Evolutionary conservation across 2,888 invertebrate species (phyloP).

Genomic region (Carpatolechia fugitivella): DNA sequence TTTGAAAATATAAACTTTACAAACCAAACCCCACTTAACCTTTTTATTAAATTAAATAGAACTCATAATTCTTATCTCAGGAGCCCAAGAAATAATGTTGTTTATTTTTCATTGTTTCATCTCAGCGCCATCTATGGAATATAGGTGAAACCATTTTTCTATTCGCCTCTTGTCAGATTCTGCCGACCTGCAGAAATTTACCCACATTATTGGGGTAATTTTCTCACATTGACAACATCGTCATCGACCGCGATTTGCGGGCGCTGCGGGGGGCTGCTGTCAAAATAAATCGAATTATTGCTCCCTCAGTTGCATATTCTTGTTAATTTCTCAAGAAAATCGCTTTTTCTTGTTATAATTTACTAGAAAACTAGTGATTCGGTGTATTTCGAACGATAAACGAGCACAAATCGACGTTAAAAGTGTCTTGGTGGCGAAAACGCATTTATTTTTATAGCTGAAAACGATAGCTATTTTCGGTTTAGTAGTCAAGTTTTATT

Average conservation of each 20-base stretch:
- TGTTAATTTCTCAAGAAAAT: constrained; percentile 52
- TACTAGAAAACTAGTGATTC: constrained; percentile 35
- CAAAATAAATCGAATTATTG: constrained; percentile 55
- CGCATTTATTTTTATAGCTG: not conserved
- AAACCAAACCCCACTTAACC: too few species aligned
- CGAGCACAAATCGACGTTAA: constrained; percentile 35
- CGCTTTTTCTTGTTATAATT: constrained; percentile 61
- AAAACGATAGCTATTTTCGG: constrained; percentile 56
- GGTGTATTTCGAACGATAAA: constrained; percentile 33
- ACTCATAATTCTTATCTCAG: too few species aligned
- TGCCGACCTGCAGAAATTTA: constrained; percentile 18
- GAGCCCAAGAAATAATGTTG: too few species aligned
- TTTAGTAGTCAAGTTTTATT: constrained; percentile 63
- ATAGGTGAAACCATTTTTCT: not conserved
- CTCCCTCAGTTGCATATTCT: constrained; percentile 46
- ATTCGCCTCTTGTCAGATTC: not conserved
- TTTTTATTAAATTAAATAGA: too few species aligned
- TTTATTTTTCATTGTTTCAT: too few species aligned
- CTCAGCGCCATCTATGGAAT: not conserved
- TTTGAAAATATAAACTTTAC: too few species aligned
- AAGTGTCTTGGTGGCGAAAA: not conserved
- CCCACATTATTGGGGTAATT: constrained; percentile 34
- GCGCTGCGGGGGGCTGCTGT: constrained; percentile 55
- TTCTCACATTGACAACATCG: constrained; percentile 47
- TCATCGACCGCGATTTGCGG: constrained; percentile 57